Base-by-base conservation (phyloP, 2,888 invertebrate genomes). In the Brassicogethes aeneus region DNA sequence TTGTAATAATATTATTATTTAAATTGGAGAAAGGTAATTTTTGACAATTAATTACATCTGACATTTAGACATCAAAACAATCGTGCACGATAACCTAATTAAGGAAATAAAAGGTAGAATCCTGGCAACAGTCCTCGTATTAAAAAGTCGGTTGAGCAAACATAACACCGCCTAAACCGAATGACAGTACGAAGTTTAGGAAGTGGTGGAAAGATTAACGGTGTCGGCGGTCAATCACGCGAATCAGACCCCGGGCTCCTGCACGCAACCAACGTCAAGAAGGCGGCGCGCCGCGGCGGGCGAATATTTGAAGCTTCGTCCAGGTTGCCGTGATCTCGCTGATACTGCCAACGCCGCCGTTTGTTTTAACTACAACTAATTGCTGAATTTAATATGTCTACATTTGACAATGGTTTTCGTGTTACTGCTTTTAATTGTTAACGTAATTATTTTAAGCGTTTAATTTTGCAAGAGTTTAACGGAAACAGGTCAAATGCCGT, bases 131-230 rank as follows among this genome's bases (percentile, higher is more conserved):
- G n/a, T n/a, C n/a, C n/a, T n/a, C n/a, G n/a, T 23, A 23, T 23
- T 5, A 23, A 23, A 23, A 23, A 23, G 23, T 23, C 23, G 10
- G 23, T 10, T 23, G 10, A 10, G 5, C 23, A 23, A 23, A 23
- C 10, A 23, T 23, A n/a, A n/a, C n/a, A n/a, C n/a, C n/a, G n/a
- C n/a, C n/a, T 23, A 23, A 10, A 10, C 5, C 5, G 10, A 23
- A 23, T 23, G 23, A 23, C 33, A 33, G 5, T 5, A n/a, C 12
- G 14, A n/a, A 43, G 40, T 43, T 40, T 43, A 40, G 43, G 43
- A 43, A 43, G 43, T 43, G 43, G 32, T 39, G 32, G 40, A 39
- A 43, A 43, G 43, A 43, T 43, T 43, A 43, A 43, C 43, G 39
- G 36, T 33, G 40, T 43, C 17, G 37, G 23, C 31, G 32, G 33